Evolutionary conservation across 2,113 vertebrate genomes (phyloP).

Genomic region (Cisticola juncidis): DNA sequence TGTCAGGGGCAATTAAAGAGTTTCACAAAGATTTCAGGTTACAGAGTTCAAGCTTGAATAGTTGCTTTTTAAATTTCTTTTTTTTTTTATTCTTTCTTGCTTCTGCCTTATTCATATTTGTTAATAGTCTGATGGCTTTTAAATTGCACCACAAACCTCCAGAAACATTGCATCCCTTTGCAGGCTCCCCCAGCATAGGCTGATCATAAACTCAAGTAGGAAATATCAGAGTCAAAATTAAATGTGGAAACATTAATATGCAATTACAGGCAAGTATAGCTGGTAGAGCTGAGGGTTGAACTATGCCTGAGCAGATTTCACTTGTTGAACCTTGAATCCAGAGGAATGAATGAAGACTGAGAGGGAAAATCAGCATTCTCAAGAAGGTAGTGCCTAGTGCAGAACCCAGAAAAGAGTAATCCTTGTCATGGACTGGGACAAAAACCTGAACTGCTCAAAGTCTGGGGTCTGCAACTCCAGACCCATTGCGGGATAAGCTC

Average conservation of each 20-base stretch:
- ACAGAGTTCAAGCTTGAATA: rapidly evolving
- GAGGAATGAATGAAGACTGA: neutral
- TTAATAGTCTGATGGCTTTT: neutral
- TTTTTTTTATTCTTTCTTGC: neutral
- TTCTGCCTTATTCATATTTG: neutral
- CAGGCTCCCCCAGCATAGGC: neutral
- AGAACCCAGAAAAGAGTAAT: neutral
- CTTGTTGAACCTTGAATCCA: neutral
- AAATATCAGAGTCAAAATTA: neutral
- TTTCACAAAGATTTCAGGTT: neutral
- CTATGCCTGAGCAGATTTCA: neutral
- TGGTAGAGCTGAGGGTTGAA: neutral
- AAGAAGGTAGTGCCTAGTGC: neutral
- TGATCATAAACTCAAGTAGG: neutral
- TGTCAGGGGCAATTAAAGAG: neutral
- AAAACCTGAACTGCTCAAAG: neutral
- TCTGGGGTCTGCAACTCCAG: neutral
- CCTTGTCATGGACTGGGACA: neutral
- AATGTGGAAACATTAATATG: neutral
- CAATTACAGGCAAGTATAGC: neutral
- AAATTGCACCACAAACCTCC: neutral
- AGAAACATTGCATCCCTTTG: neutral
- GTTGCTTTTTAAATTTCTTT: neutral
- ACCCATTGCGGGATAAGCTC: neutral
- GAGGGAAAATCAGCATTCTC: neutral